phyloP scores from a whole-genome alignment of 2,113 vertebrate species.

The Ophthalmolycus amberensis region DNA sequence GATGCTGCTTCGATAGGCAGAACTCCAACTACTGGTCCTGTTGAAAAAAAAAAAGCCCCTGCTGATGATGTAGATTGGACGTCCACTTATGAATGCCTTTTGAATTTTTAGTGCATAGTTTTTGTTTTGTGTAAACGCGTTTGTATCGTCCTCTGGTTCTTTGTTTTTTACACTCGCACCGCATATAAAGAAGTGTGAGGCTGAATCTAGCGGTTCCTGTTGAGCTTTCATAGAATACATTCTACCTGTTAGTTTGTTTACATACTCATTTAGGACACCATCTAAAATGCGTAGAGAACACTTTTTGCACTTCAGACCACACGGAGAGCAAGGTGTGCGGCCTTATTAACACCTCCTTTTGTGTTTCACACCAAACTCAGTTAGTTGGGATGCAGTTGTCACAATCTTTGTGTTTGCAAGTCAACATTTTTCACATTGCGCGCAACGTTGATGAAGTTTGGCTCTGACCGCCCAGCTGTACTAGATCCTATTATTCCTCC shows the following conservation, averaged over 20 bases:
- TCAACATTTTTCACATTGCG: background rate
- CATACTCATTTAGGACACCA: background rate
- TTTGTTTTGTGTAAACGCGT: constrained; percentile 42
- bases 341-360: background rate
- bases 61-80: constrained; percentile 59
- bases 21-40: constrained; percentile 75
- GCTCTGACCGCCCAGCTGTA: background rate
- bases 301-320: background rate
- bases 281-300: background rate
- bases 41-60: constrained; percentile 68
- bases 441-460: background rate
- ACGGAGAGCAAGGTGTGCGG: background rate
- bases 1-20: constrained; percentile 83
- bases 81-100: constrained; percentile 68
- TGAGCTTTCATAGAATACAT: background rate
- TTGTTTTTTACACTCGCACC: background rate
- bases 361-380: background rate
- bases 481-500: background rate
- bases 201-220: background rate
- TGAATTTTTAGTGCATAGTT: constrained; percentile 58
- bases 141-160: constrained; percentile 28
- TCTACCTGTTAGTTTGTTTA: background rate
- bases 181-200: background rate
- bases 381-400: background rate
- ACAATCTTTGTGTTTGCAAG: background rate